A percentile compares a stretch with the other conserved stretches of the same genome.
phyloP scores from a whole-genome alignment of 2,888 invertebrate species.

The Xylocampa areola region DNA sequence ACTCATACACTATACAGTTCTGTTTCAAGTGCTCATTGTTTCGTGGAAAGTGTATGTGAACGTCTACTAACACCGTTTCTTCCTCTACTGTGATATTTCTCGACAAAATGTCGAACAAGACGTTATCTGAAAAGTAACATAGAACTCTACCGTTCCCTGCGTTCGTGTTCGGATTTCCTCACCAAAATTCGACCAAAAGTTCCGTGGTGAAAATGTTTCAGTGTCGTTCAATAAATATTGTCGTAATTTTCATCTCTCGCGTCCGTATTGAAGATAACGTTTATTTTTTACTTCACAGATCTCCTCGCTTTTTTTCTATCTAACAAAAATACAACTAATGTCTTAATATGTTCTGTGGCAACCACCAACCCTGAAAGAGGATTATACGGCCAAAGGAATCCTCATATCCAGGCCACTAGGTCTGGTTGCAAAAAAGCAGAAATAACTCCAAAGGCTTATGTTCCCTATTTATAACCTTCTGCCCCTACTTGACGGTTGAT shows the following conservation, averaged over 20 bases:
- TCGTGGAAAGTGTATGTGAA: conserved; percentile 34
- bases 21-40: conserved; percentile 26
- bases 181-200: not conserved
- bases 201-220: not conserved
- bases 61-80: conserved; percentile 3
- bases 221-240: not conserved
- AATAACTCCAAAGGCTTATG: conserved; percentile 60
- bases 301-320: not conserved
- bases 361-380: conserved; percentile 43
- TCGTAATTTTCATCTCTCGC: not conserved
- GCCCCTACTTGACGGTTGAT: conserved; percentile 76
- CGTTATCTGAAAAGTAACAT: not conserved
- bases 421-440: conserved; percentile 56
- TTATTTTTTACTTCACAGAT: not conserved
- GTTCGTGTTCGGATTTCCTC: not conserved
- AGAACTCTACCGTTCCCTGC: not conserved
- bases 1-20: conserved; percentile 19
- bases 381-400: conserved; percentile 49
- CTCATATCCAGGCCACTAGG: conserved; percentile 65
- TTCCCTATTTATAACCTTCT: conserved; percentile 65
- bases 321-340: conserved; percentile 1
- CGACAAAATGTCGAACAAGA: conserved; percentile 7
- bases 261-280: not conserved
- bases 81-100: conserved; percentile 3
- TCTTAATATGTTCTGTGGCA: conserved; percentile 2